Percentiles rank a stretch among this genome's conserved stretches.
Evolutionary conservation across 2,888 invertebrate genomes (phyloP).

Genomic region (Temnothorax unifasciatus): DNA sequence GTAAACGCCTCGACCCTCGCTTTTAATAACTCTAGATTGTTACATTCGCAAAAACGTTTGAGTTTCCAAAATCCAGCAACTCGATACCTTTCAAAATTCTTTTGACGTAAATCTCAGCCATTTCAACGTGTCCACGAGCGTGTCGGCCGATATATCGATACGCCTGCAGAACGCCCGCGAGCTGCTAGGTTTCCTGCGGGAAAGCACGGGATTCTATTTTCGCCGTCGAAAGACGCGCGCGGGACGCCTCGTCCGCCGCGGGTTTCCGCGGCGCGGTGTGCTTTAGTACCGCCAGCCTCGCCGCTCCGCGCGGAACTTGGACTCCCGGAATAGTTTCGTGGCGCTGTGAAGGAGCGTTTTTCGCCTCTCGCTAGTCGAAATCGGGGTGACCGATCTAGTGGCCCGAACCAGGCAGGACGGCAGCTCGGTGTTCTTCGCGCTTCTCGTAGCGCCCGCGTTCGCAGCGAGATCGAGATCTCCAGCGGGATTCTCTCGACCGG

Average conservation of each 20-base stretch:
- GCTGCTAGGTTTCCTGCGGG: slow-evolving; percentile 75
- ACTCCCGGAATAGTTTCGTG: slow-evolving; percentile 81
- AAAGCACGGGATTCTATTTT: slow-evolving; percentile 82
- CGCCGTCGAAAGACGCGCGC: slow-evolving; percentile 79
- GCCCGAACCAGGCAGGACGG: slow-evolving; percentile 1
- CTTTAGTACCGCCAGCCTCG: slow-evolving; percentile 83
- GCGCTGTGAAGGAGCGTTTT: slow-evolving; percentile 48
- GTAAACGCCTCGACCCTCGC: background rate
- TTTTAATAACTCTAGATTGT: too few species aligned
- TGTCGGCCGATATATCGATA: background rate
- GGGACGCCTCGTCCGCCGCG: slow-evolving; percentile 68
- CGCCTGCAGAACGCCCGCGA: slow-evolving; percentile 28
- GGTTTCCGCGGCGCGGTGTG: slow-evolving; percentile 70
- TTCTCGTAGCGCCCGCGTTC: background rate
- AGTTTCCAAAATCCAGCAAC: background rate
- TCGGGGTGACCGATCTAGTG: slow-evolving; percentile 38
- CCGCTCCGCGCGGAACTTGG: slow-evolving; percentile 80
- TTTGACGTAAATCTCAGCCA: background rate
- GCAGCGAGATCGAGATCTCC: slow-evolving; percentile 1
- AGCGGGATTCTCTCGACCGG: background rate
- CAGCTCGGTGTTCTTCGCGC: slow-evolving; percentile 6
- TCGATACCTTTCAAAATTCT: background rate
- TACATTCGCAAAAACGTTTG: background rate
- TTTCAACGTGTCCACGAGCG: background rate
- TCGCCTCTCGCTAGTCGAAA: slow-evolving; percentile 39